Evolutionary conservation across 2,797 vertebrate genomes (phyloP), one percentile per base, ranked within the genome.

Genomic region (Xenentodon cancila): DNA sequence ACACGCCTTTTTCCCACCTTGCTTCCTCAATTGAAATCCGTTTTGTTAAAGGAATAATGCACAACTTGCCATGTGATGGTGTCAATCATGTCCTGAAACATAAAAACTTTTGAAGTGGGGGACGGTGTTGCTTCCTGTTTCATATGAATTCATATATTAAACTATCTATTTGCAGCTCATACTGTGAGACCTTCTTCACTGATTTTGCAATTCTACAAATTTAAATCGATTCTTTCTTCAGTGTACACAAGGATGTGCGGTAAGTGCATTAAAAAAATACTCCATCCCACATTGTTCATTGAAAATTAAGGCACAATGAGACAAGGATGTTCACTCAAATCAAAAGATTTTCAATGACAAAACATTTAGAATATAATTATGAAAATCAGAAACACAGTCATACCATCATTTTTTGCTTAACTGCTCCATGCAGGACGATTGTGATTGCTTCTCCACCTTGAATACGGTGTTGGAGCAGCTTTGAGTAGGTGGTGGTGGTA

Each of bases 401-500:
- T 25, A 20, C 34, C 17, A 45, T 77, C 55, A 74, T 75, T 3
- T 7, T 27, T 27, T 27, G 30, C 53, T 68, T 75, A 59, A 81
- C 73, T 78, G 77, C 79, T 78, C 71, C 76, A 64, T 19, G 64
- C 71, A 50, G 66, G 57, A 61, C 62, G 57, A 78, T 45, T 84
- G 73, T 86, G 81, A 88, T 87, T 69, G 73, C 80, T 62, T 79
- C 42, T 79, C 57, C 55, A 12, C 73, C 77, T 85, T 79, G 77
- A 88, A 87, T 68, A 75, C 83, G 75, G 84, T 52, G 65, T 68
- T 67, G 79, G 77, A 86, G 80, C 91, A 90, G 86, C 88, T 91
- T 92, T 93, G 90, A 89, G 91, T 92, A 86, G 93, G 93, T 64
- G 86, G 88, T 86, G 25, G 89, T 90, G 86, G 76, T 87, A 80